A percentile compares a stretch with the other conserved stretches of the same genome.
phyloP scores from a whole-genome alignment of 2,888 invertebrate genomes.

The Melanophora roralis region DNA sequence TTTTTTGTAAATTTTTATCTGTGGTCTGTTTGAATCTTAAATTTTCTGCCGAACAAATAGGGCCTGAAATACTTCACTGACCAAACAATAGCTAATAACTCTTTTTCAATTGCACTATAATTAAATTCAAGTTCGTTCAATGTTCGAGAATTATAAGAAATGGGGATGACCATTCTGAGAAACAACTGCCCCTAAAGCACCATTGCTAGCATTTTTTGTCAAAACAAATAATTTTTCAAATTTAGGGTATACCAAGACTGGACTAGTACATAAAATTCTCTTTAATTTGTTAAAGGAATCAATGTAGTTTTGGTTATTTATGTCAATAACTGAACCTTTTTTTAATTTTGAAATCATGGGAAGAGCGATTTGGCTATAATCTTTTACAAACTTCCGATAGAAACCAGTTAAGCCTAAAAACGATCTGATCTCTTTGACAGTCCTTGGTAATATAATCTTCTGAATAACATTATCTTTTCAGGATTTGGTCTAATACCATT shows the following conservation, averaged over 20 bases:
- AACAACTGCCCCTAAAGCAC: too few species aligned
- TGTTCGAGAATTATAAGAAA: neutral
- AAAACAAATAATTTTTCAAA: slow-evolving; percentile 31
- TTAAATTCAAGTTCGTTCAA: neutral
- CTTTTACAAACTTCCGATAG: neutral
- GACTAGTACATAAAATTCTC: neutral
- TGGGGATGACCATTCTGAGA: too few species aligned
- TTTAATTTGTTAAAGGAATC: slow-evolving; percentile 37
- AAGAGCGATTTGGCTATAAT: slow-evolving; percentile 16
- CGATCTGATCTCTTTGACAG: neutral
- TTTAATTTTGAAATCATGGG: slow-evolving; percentile 11
- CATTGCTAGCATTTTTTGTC: neutral
- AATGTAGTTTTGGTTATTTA: slow-evolving; percentile 13
- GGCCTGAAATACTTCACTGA: slow-evolving; percentile 18
- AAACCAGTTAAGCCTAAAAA: neutral
- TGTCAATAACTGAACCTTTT: slow-evolving; percentile 8
- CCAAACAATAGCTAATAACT: slow-evolving; percentile 25
- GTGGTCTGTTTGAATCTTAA: slow-evolving; percentile 5
- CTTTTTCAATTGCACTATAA: slow-evolving; percentile 15
- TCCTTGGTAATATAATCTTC: neutral
- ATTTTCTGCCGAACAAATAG: slow-evolving; percentile 21
- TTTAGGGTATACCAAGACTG: slow-evolving; percentile 29
- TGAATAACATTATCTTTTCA: neutral
- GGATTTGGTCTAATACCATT: neutral
- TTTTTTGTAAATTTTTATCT: neutral